Conservation (phyloP, 2,113 vertebrate species). For the Larimichthys crocea region DNA sequence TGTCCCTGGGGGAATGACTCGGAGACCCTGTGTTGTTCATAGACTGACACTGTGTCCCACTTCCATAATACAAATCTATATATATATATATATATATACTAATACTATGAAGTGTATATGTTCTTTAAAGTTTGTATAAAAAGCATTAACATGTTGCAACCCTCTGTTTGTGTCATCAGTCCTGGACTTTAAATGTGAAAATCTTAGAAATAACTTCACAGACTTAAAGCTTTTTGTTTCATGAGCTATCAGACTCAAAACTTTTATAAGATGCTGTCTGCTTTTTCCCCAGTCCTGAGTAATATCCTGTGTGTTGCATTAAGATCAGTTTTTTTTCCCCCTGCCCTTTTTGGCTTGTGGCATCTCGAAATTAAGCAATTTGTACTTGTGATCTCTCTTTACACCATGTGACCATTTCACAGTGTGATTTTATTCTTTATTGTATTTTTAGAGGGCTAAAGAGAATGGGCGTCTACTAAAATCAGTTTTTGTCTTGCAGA, state of each 20-base stretch:
- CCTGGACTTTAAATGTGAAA: background rate
- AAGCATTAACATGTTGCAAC: background rate
- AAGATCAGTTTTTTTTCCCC: background rate
- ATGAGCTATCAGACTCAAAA: background rate
- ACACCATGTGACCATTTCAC: background rate
- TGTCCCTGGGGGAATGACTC: conserved; percentile 63
- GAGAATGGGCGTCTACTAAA: background rate
- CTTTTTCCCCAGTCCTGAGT: background rate
- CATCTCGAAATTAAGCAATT: background rate
- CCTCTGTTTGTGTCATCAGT: background rate
- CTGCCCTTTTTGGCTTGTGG: background rate
- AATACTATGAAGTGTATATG: background rate
- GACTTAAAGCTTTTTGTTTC: background rate
- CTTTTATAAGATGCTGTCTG: background rate
- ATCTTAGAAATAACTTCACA: background rate
- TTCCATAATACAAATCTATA: background rate
- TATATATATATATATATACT: background rate
- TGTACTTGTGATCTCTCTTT: background rate
- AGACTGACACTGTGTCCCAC: conserved; percentile 35
- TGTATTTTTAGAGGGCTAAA: background rate
- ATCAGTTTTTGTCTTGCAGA: no score
- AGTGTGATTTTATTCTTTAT: background rate
- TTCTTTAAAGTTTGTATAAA: background rate
- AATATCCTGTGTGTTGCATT: background rate
- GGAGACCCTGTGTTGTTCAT: conserved; percentile 54